Evolutionary conservation across 2,797 vertebrate species (phyloP), one percentile per base, ranked within the genome.

Genomic region (Stomatorhinus walkeri): DNA sequence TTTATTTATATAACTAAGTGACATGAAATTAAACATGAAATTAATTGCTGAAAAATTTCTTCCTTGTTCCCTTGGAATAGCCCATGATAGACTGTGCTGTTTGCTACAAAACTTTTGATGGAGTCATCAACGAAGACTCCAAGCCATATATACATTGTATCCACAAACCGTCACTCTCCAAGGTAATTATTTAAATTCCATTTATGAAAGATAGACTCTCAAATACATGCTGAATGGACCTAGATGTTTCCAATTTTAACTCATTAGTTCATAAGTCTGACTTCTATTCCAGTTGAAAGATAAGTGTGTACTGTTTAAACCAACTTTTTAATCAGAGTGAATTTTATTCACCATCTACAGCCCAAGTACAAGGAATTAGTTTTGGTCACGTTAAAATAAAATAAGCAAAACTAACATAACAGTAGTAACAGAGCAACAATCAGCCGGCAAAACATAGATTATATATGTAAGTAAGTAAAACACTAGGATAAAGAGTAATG

Each of bases 131-230:
- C 48, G 12, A 22, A 4, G 88, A 93, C 0, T 95, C 95, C 5
- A 93, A 89, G 52, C 95, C 95, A 0, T 96, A 94, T 5, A 24
- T 96, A 3, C 93, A 95, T 94, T 96, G 96, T 16, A 43, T 94
- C 61, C 94, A 93, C 92, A 95, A 88, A 87, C 93, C 93, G 0
- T 54, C 88, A 68, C 90, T 95, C 0, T 95, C 95, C 0, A 86
- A 93, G 94, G 95, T 95, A 1, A 43, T 89, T 24, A 76, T 72
- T 36, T 22, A 14, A 46, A 59, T 24, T 43, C 3, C 40, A 48
- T 24, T 22, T 9, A 83, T 43, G 40, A 83, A 84, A 84, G 19
- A 32, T 4, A 68, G 28, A 32, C 24, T 32, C 0, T 32, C 9
- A 32, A 68, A 68, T 36, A 32, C 12, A 72, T 72, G 64, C 64